Base-by-base conservation (phyloP, 2,888 invertebrate species). In the Congeria kusceri region DNA sequence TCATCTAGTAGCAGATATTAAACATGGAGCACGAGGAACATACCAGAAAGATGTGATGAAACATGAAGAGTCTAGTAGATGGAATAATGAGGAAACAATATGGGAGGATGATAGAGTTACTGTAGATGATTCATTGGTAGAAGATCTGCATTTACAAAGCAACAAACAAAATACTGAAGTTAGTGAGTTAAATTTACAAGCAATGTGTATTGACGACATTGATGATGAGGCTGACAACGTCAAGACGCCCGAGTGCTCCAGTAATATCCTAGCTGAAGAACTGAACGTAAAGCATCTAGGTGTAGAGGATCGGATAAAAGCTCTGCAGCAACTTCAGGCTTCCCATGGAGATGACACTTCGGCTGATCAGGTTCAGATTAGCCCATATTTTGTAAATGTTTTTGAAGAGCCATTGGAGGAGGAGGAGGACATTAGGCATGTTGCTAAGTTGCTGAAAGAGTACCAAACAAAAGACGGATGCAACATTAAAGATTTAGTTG, bases 321-420 rank as follows among this genome's bases (percentile, higher is more conserved):
- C 39, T 39, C 39, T 39, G 39, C 39, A 39, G 15, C 13, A 39
- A 39, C 39, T 39, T 11, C 39, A 39, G 39, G 39, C 39, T 39
- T 11, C 13, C 15, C 39, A 39, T 39, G 39, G 3, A 15, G 39
- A 39, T 39, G 15, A 39, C 15, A 5, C 39, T 39, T 1, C 39
- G 15, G 39, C 39, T 39, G 39, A 39, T 39, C 39, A 39, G 9
- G 39, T 15, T 9, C 57, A 23, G 74, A 79, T 58, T n/a, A 47
- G 71, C 15, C 69, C 90, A 4, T 88, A 84, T 74, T 89, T 87
- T 72, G 71, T 91, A 18, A 85, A 84, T 80, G 90, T 90, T 27
- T 79, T 91, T 67, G 88, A 89, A n/a, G 91, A 90, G 65, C 74
- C 85, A 13, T 39, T 27, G 1, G 77, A 71, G 15, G 77, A 83